Percentiles rank a stretch among this genome's conserved stretches.
Evolutionary conservation across 1,140 invertebrate species (phyloP).

Genomic region (Zophobas atratus): DNA sequence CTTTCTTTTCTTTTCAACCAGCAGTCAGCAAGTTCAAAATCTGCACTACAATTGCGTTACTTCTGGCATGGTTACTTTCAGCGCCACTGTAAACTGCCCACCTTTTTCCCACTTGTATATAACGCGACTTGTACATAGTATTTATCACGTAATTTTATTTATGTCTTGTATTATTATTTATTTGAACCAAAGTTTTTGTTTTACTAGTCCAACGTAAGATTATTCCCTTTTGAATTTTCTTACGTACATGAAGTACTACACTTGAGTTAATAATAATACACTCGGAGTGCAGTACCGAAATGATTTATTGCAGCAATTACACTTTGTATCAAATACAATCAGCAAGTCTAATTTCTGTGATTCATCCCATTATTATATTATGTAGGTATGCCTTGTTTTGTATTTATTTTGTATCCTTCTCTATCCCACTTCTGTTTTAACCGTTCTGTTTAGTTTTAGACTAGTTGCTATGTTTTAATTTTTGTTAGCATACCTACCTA

Average conservation of each 20-base stretch:
- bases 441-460: conserved; percentile 51
- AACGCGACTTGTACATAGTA: conserved; percentile 62
- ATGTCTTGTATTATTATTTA: conserved; percentile 57
- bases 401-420: conserved; percentile 30
- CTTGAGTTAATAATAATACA: conserved; percentile 17
- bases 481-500: conserved; percentile 64
- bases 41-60: conserved; percentile 63
- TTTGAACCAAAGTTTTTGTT: conserved; percentile 65
- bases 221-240: conserved; percentile 48
- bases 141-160: conserved; percentile 58
- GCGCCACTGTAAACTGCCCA: conserved; percentile 66
- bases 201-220: conserved; percentile 61
- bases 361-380: conserved; percentile 58
- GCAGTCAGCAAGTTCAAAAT: conserved; percentile 67
- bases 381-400: conserved; percentile 63
- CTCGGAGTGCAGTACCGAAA: conserved; percentile 10
- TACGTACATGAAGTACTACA: conserved; percentile 38
- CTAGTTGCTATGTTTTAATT: conserved; percentile 64
- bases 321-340: conserved; percentile 50
- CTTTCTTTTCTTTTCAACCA: conserved; percentile 63
- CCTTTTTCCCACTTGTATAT: conserved; percentile 61
- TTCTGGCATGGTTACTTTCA: conserved; percentile 59
- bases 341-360: conserved; percentile 43
- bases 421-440: conserved; percentile 19
- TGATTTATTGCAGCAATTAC: conserved; percentile 41